Evolutionary conservation across 1,140 invertebrate species (phyloP), one percentile per base, ranked within the genome.

Genomic region (Amyelois transitella): DNA sequence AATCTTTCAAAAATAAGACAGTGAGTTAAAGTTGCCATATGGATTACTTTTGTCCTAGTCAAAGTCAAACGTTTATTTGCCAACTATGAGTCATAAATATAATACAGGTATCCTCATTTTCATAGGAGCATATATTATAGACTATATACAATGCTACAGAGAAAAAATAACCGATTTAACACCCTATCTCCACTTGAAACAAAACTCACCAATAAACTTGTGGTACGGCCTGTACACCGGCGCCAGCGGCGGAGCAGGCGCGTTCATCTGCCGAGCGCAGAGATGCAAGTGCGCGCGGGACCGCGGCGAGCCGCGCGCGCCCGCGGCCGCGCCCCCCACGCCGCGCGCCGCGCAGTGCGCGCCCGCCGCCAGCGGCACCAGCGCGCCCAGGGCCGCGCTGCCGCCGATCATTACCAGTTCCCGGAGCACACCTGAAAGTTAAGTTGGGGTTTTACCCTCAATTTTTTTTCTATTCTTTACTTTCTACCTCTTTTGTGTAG

Each of bases 381-480:
- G 86, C 28, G 96, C 94, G 57, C 93, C 91, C 50, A 96, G 92
- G 51, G 93, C 93, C 72, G 97, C 96, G 24, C 91, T 91, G 43
- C 96, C 96, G 64, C 95, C 93, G 43, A 96, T 91, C 69, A 96
- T 90, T 1, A 97, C 91, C 69, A 97, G 90, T 81, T 97, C 96
- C 64, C 95, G 95, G 14, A 98, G 89, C 19, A 97, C 91, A 69
- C 96, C 95, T 94, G 78, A 25, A 57, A 5, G 22, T 24, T 24
- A 3, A 24, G 22, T 24, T 24, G 4, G 8, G 22, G 22, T 5
- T 19, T 17, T 43, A 32, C 25, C 12, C 6, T 12, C 25, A 32
- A 6, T 12, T 6, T 12, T 32, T 12, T 32, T 12, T 32, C 25
- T 6, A 6, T 32, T 32, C n/a, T n/a, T n/a, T n/a, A n/a, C n/a